Percentiles rank a stretch among this genome's conserved stretches.
These are phyloP conservation scores for Cremastobaeus sp. DNA, from an alignment of 2,888 invertebrate species.

Conservation along the genomic window DNA sequence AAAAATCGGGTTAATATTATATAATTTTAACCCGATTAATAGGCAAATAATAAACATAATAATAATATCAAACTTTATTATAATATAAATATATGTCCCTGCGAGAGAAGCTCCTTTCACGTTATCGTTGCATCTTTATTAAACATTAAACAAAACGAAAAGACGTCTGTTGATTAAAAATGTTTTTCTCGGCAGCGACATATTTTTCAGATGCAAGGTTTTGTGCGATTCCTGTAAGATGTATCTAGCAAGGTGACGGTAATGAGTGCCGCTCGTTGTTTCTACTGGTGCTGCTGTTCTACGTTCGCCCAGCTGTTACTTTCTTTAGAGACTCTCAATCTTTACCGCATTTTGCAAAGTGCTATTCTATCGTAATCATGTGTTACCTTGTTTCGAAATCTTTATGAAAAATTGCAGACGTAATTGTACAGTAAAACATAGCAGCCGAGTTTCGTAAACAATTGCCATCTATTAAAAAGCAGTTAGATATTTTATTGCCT, in stretches of 20 bases:
- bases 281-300: conserved; percentile 61
- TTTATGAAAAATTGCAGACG: conserved; percentile 9
- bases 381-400: conserved; percentile 21
- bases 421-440: neutral
- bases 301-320: conserved; percentile 71
- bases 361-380: conserved; percentile 49
- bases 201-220: conserved; percentile 45
- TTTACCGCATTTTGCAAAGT: conserved; percentile 52
- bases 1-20: no score
- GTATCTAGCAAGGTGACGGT: conserved; percentile 66
- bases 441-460: no score
- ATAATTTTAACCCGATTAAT: no score
- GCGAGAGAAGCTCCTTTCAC: no score
- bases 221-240: conserved; percentile 47
- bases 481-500: no score
- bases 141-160: neutral
- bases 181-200: conserved; percentile 42
- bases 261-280: conserved; percentile 64
- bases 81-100: no score
- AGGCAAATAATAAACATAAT: no score
- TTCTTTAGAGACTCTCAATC: conserved; percentile 66
- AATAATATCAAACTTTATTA: no score
- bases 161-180: conserved; percentile 16
- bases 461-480: no score
- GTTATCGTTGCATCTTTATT: neutral